A percentile compares a stretch with the other conserved stretches of the same genome.
phyloP scores from a whole-genome alignment of 2,797 vertebrate species.

The Sebastes hubbsi region DNA sequence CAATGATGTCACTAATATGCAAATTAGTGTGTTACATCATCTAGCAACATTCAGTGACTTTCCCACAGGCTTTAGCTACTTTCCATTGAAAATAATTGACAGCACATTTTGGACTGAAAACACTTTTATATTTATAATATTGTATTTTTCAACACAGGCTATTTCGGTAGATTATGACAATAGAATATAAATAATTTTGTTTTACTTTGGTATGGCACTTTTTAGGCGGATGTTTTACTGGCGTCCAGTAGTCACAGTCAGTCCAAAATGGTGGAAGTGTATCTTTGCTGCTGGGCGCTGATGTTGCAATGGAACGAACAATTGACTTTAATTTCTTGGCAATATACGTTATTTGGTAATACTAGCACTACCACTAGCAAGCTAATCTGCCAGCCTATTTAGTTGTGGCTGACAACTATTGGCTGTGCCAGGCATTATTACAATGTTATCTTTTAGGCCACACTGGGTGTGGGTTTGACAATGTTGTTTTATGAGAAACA shows the following conservation, averaged over 20 bases:
- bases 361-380: background rate
- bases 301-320: too few species aligned
- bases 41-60: background rate
- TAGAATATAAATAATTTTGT: too few species aligned
- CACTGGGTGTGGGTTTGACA: background rate
- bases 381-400: background rate
- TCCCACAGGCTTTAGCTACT: background rate
- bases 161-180: too few species aligned
- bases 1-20: background rate
- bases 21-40: background rate
- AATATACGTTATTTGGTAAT: background rate
- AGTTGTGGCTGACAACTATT: background rate
- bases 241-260: too few species aligned
- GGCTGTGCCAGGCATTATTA: background rate
- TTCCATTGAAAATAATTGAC: background rate
- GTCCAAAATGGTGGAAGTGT: too few species aligned
- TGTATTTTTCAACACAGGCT: too few species aligned
- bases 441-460: background rate
- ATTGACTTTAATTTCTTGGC: too few species aligned
- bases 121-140: too few species aligned
- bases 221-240: too few species aligned
- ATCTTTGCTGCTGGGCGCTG: too few species aligned
- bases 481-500: background rate
- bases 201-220: too few species aligned
- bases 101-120: too few species aligned